Percentiles rank a stretch among this genome's conserved stretches.
Conservation (phyloP, 2,797 vertebrate species). For the Oreochromis grahami region DNA sequence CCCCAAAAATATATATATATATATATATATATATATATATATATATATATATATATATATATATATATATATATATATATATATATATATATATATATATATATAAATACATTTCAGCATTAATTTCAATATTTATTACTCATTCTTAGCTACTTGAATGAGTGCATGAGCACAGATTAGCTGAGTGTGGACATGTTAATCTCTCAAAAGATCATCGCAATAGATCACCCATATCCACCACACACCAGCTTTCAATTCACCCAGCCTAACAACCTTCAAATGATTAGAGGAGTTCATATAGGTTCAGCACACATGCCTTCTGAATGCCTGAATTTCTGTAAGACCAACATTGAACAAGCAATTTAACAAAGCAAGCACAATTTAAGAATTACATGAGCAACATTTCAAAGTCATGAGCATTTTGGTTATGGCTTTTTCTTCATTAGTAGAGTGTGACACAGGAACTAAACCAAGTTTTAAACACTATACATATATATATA, state of each 20-base stretch:
- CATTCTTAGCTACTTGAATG: not conserved
- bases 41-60: too few species aligned
- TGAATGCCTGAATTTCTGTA: not conserved
- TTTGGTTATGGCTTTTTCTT: not conserved
- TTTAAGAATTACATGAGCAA: not conserved
- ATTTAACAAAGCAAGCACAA: too few species aligned
- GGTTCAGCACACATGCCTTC: not conserved
- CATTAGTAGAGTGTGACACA: not conserved
- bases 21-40: too few species aligned
- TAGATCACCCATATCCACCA: not conserved
- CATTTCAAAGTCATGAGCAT: not conserved
- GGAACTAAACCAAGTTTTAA: not conserved
- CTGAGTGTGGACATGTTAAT: not conserved
- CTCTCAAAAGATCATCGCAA: not conserved
- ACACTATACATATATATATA: not conserved
- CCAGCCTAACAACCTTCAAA: not conserved
- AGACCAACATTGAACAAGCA: not conserved
- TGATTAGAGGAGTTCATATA: not conserved
- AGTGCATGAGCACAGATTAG: not conserved
- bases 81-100: too few species aligned
- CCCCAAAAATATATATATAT: too few species aligned
- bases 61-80: too few species aligned
- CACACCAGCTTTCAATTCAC: not conserved
- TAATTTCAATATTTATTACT: not conserved
- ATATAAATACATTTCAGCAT: not conserved